phyloP scores from a whole-genome alignment of 2,797 vertebrate species.

The Pseudochromis fuscus region DNA sequence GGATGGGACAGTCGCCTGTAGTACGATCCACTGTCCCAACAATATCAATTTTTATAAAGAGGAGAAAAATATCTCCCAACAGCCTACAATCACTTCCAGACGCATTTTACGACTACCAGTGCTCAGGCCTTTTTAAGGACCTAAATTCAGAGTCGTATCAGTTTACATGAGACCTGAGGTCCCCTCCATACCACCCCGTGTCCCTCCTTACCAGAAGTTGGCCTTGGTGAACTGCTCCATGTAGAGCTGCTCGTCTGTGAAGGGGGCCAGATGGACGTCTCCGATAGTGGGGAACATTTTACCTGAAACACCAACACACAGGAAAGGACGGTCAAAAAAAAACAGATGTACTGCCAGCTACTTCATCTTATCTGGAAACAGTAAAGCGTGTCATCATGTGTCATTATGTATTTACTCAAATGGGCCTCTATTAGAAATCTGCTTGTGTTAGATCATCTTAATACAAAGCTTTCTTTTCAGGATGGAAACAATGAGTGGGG shows the following conservation, averaged over 20 bases:
- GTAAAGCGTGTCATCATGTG: background rate
- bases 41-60: background rate
- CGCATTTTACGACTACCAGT: background rate
- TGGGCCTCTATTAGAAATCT: too few species aligned
- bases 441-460: too few species aligned
- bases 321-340: background rate
- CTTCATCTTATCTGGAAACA: background rate
- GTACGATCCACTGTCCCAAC: background rate
- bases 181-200: background rate
- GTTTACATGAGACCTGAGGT: too few species aligned
- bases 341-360: background rate
- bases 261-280: conserved; percentile 95
- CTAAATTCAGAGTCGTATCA: too few species aligned
- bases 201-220: conserved; percentile 94
- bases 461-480: too few species aligned
- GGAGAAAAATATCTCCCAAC: background rate
- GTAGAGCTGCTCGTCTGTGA: conserved; percentile 98
- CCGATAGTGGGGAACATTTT: conserved; percentile 99
- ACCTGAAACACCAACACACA: conserved; percentile 80
- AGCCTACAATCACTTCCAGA: background rate
- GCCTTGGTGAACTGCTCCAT: conserved; percentile 99
- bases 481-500: too few species aligned
- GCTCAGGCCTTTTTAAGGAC: too few species aligned
- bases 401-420: too few species aligned
- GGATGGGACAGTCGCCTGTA: background rate